Evolutionary conservation across 2,888 invertebrate species (phyloP), one percentile per base, ranked within the genome.

Genomic region (Resseliella maxima): DNA sequence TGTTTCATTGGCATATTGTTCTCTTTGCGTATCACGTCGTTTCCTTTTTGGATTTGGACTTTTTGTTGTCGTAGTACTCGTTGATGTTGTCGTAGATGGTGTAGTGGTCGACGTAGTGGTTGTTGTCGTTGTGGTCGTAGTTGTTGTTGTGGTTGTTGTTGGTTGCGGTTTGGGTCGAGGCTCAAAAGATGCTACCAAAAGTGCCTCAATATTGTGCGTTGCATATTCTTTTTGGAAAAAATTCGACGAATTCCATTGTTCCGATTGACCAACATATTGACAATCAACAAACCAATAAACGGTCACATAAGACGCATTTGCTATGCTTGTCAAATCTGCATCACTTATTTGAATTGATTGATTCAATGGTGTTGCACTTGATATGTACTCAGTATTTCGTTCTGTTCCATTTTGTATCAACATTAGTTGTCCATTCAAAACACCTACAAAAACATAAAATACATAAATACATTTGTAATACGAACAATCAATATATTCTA

Each of bases 281-380:
- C 96, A 96, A 90, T 96, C 95, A 87, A 95, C 92, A 89, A 96
- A 96, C 96, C 96, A 96, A 90, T 94, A 95, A 0, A 95, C 94
- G 38, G 93, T 90, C 21, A 95, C 91, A 87, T 90, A 91, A 5
- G 93, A 93, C 1, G 94, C 93, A 86, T 92, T 92, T 38, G 89
- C 90, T 35, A 96, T 90, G 89, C 92, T 95, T 86, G 92, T 90
- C 50, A 92, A 89, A 90, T 96, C 96, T 27, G 93, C 92, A 36
- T 92, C 90, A 1, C 92, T 92, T 21, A 96, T 89, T 64, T 90
- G 89, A 64, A 96, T 91, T 85, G 90, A 91, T 88, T 95, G 94
- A 85, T 90, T 90, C 0, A 94, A 93, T 35, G 92, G 90, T 87
- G 92, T 90, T 86, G 92, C 92, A 18, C 94, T 94, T 0, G 95